Conservation (phyloP, 2,888 invertebrate genomes). For the Euproctis similis region DNA sequence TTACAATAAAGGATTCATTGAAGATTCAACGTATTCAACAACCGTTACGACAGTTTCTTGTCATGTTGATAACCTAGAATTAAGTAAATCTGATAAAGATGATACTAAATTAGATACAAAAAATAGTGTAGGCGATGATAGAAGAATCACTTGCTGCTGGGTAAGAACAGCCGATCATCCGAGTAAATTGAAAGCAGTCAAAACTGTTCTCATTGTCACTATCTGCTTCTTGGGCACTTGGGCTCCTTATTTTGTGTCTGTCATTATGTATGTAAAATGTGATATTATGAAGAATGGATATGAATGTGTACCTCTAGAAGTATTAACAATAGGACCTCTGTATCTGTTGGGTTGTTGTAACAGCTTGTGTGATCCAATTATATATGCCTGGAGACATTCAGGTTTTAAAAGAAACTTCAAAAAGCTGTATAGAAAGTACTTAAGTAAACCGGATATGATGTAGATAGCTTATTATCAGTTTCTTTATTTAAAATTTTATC, state of each 20-base stretch:
- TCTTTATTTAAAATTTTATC: not conserved
- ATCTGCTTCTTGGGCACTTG: slow-evolving; percentile 75
- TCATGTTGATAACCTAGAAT: slow-evolving; percentile 10
- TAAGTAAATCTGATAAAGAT: slow-evolving; percentile 13
- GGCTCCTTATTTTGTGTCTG: slow-evolving; percentile 75
- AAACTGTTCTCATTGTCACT: slow-evolving; percentile 74
- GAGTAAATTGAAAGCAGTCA: slow-evolving; percentile 75
- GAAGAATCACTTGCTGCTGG: slow-evolving; percentile 10
- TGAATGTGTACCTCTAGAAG: slow-evolving; percentile 60
- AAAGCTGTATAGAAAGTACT: slow-evolving; percentile 44
- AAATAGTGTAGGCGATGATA: slow-evolving; percentile 4
- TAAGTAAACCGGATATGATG: slow-evolving; percentile 26
- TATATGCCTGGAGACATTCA: slow-evolving; percentile 79
- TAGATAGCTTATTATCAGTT: not conserved
- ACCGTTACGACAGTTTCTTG: slow-evolving; percentile 27
- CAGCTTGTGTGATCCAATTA: slow-evolving; percentile 75
- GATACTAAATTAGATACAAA: slow-evolving; percentile 7
- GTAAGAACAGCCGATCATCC: slow-evolving; percentile 27
- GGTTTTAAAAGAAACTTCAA: slow-evolving; percentile 68
- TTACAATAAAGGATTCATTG: slow-evolving; percentile 40
- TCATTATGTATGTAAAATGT: slow-evolving; percentile 67
- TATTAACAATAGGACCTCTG: slow-evolving; percentile 73
- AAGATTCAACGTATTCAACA: slow-evolving; percentile 25
- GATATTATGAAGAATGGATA: slow-evolving; percentile 48
- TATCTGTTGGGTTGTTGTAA: slow-evolving; percentile 74